Base-by-base conservation (phyloP, 1,140 invertebrate genomes). In the Holotrichia oblita region DNA sequence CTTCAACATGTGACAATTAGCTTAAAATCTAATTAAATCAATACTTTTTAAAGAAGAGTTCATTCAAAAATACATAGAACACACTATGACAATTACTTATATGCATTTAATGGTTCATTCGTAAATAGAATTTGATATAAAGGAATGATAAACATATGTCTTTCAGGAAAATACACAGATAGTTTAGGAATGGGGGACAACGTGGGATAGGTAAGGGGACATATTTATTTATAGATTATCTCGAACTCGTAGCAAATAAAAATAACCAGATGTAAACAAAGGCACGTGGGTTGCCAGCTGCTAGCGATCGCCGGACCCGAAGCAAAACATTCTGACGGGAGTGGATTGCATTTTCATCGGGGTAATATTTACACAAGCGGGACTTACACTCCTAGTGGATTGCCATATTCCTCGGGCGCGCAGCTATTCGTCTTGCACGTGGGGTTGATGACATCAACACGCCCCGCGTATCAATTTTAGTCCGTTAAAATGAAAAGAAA, bases 201-300 rank as follows among this genome's bases (percentile, higher is more conserved):
- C 48, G 48, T 55, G 48, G 17, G 48, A 55, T 55, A 55, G 48
- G 48, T 55, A 55, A 55, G 48, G 48, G 48, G 48, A n/a, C 48
- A 6, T n/a, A 55, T 55, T 55, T 55, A 55, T 55, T 55, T 55
- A 55, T 55, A n/a, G 48, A 55, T 55, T 55, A 55, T 55, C 14
- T 44, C 42, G 42, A 44, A 44, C 48, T 55, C 48, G 3, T 55
- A 17, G 48, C 48, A 55, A 55, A 55, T 55, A 55, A 55, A 55
- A 55, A 55, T 55, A 55, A 55, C 48, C 48, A 55, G 48, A 55
- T 55, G 48, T 55, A 55, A 55, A 55, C 48, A 55, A 55, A 55
- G 48, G 17, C 48, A 55, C 48, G 48, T 55, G 48, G 48, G 48
- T 17, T 55, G 48, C 48, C 48, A 55, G 48, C 48, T 55, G 48